Evolutionary conservation across 2,797 vertebrate species (phyloP).

Genomic region (Graptemys geographica): DNA sequence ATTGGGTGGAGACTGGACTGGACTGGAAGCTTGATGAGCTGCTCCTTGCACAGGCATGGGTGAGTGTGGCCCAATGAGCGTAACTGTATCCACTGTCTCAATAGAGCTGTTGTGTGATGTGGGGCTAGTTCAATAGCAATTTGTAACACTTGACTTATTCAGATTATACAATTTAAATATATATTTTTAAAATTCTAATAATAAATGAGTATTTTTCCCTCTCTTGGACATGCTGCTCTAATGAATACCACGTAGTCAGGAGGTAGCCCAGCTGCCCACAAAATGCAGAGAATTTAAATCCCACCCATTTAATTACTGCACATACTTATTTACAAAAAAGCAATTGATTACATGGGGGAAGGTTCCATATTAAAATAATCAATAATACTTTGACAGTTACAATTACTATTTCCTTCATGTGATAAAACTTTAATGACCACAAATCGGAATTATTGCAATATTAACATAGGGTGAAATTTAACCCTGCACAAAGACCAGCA

Average conservation of each 20-base stretch:
- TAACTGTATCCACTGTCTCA: constrained; percentile 58
- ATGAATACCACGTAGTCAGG: constrained; percentile 28
- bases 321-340: background rate
- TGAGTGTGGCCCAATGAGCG: constrained; percentile 72
- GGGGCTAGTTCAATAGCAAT: constrained; percentile 68
- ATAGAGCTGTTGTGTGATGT: constrained; percentile 59
- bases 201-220: constrained; percentile 52
- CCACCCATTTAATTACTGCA: constrained; percentile 6
- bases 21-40: constrained; percentile 59
- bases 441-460: background rate
- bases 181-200: background rate
- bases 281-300: constrained; percentile 35
- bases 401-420: background rate
- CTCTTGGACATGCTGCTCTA: constrained; percentile 65
- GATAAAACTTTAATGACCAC: background rate
- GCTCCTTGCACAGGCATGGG: constrained; percentile 32
- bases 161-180: background rate
- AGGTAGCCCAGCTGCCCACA: background rate
- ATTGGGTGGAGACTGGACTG: constrained; percentile 59
- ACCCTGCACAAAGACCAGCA: background rate
- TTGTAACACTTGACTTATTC: background rate
- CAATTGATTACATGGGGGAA: background rate
- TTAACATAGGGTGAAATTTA: background rate
- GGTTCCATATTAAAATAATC: constrained; percentile 13
- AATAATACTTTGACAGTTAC: background rate